Evolutionary conservation across 2,113 vertebrate genomes (phyloP).

Genomic region (Xiphias gladius): DNA sequence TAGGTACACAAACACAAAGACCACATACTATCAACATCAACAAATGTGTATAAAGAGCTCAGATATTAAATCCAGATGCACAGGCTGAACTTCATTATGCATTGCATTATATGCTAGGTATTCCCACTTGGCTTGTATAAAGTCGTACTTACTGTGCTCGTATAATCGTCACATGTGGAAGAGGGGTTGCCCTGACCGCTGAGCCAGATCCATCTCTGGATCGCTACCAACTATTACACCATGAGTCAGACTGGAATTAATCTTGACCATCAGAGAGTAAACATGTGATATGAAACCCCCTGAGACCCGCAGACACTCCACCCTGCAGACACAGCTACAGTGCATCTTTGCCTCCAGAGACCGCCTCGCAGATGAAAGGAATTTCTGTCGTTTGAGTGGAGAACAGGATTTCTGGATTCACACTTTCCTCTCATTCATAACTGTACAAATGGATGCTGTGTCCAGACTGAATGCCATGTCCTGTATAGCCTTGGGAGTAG

Average conservation of each 20-base stretch:
- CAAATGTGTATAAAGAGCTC: background rate
- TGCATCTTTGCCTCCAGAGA: conserved; percentile 26
- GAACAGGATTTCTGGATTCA: background rate
- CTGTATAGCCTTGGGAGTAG: background rate
- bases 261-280: conserved; percentile 41
- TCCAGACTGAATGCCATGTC: conserved; percentile 11
- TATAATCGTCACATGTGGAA: background rate
- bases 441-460: background rate
- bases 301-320: conserved; percentile 48
- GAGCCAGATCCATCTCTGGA: conserved; percentile 47
- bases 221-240: conserved; percentile 42
- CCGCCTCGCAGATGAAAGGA: conserved; percentile 60
- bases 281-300: conserved; percentile 39
- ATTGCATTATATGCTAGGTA: conserved; percentile 19
- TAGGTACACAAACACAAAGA: conserved; percentile 1
- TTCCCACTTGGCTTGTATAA: conserved; percentile 4
- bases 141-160: background rate
- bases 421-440: background rate
- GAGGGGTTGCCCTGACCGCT: conserved; percentile 16
- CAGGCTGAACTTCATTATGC: conserved; percentile 31
- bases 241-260: conserved; percentile 50
- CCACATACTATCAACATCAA: background rate
- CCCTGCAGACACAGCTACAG: conserved; percentile 35
- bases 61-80: conserved; percentile 50
- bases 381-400: conserved; percentile 10